Conservation (phyloP, 2,113 vertebrate species). For the Aegithalos caudatus region DNA sequence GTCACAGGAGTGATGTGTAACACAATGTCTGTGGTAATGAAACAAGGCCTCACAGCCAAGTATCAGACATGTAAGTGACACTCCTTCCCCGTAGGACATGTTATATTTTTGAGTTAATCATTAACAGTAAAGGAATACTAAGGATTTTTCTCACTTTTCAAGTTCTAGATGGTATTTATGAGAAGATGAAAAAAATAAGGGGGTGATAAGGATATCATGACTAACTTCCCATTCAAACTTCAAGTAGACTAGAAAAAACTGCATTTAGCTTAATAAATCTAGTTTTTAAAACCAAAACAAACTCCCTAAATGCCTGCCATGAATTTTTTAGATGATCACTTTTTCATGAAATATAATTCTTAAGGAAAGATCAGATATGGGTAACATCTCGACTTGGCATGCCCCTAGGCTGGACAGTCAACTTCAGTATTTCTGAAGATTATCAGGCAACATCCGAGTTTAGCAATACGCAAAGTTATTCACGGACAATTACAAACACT, state of each 20-base stretch:
- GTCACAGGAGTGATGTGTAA: neutral
- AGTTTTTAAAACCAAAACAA: neutral
- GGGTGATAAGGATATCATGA: neutral
- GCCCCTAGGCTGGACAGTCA: neutral
- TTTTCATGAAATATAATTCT: neutral
- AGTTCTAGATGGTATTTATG: neutral
- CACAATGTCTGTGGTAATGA: neutral
- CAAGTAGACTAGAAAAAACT: neutral
- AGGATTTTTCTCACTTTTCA: neutral
- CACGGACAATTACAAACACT: neutral
- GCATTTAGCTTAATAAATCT: neutral
- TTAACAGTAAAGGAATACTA: neutral
- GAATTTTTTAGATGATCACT: neutral
- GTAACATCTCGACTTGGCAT: neutral
- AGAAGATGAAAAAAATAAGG: neutral
- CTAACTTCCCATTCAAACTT: neutral
- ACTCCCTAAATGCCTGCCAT: neutral
- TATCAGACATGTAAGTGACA: neutral
- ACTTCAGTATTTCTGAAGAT: neutral
- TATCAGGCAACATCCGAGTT: neutral
- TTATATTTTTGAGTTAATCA: neutral
- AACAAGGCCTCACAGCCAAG: neutral
- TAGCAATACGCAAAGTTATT: neutral
- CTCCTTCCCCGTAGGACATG: neutral
- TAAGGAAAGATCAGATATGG: neutral